Conservation (phyloP, 2,797 vertebrate genomes). For the Myiotriccus ornatus region DNA sequence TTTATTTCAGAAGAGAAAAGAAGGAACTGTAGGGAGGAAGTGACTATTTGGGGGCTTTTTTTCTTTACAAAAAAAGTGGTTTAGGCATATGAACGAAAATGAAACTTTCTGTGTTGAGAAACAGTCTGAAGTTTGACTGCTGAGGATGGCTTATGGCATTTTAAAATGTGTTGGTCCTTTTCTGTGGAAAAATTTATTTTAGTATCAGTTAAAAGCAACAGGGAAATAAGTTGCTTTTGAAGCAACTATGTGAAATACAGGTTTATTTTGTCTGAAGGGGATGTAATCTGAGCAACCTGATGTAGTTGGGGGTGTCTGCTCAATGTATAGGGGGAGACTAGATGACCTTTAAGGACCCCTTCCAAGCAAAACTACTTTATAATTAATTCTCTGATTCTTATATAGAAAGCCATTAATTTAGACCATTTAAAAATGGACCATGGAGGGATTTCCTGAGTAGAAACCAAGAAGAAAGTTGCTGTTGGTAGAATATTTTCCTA, state of each 20-base stretch:
- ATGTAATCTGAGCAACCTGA: not conserved
- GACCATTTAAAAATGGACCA: not conserved
- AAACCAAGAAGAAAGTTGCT: not conserved
- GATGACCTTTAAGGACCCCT: not conserved
- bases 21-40: constrained; percentile 52
- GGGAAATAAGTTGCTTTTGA: not conserved
- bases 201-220: not conserved
- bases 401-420: not conserved
- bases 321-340: not conserved
- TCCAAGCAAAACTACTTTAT: not conserved
- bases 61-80: not conserved
- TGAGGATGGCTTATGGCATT: not conserved
- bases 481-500: not conserved
- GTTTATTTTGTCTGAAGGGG: not conserved
- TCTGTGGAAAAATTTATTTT: not conserved
- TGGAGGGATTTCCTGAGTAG: not conserved
- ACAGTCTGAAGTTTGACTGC: not conserved
- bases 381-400: not conserved
- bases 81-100: constrained; percentile 28
- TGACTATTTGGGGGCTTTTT: not conserved
- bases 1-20: constrained; percentile 33
- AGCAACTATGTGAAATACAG: not conserved
- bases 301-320: not conserved
- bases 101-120: constrained; percentile 36
- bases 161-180: not conserved